A percentile compares a stretch with the other conserved stretches of the same genome.
Evolutionary conservation across 2,888 invertebrate genomes (phyloP).

Genomic region (Cabera pusaria): DNA sequence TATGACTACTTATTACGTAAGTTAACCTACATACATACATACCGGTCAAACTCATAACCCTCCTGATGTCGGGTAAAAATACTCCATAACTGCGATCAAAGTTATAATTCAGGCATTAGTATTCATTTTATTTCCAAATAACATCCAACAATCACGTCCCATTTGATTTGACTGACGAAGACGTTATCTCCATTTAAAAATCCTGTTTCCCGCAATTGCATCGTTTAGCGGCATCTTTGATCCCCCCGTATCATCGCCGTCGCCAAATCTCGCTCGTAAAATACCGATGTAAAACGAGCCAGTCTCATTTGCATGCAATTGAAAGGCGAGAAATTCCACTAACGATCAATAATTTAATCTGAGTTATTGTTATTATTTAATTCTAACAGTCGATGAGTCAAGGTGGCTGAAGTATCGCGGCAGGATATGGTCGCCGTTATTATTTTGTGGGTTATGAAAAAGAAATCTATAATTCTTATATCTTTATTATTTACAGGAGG

Average conservation of each 20-base stretch:
- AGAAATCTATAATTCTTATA: too few species aligned
- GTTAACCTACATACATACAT: too few species aligned
- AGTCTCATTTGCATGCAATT: conserved; percentile 32
- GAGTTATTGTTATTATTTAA: conserved; percentile 20
- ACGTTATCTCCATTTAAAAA: conserved; percentile 1
- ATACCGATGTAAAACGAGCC: conserved; percentile 19
- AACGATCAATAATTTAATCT: conserved; percentile 37
- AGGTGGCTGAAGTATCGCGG: too few species aligned
- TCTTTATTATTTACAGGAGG: too few species aligned
- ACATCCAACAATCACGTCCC: neutral
- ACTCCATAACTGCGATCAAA: too few species aligned
- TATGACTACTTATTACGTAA: too few species aligned
- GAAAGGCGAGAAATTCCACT: conserved; percentile 30
- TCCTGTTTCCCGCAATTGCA: conserved; percentile 2
- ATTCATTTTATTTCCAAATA: too few species aligned
- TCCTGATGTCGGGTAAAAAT: too few species aligned
- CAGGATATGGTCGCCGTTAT: too few species aligned
- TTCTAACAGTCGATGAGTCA: conserved; percentile 20
- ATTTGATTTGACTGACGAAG: conserved; percentile 26
- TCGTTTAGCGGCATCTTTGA: conserved; percentile 23
- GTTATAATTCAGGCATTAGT: too few species aligned
- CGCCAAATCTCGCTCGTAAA: conserved; percentile 23
- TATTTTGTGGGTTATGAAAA: too few species aligned
- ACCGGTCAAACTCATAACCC: too few species aligned
- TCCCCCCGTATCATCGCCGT: conserved; percentile 13